A percentile compares a stretch with the other conserved stretches of the same genome.
Evolutionary conservation across 2,113 vertebrate genomes (phyloP).

Genomic region (Vimba vimba): DNA sequence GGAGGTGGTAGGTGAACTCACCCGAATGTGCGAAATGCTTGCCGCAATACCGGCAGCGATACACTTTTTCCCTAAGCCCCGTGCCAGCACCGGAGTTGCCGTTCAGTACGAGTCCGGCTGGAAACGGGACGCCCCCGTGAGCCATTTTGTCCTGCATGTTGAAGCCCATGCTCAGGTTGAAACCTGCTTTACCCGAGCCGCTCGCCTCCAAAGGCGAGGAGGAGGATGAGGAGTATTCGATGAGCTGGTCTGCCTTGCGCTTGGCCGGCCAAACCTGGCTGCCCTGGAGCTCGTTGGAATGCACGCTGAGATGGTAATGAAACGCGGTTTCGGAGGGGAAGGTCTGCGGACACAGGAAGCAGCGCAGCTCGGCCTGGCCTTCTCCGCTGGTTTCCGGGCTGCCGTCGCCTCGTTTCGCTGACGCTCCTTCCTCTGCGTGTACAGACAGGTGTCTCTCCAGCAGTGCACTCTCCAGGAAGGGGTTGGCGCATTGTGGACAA

Average conservation of each 20-base stretch:
- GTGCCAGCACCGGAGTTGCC: constrained; percentile 63
- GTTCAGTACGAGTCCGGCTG: constrained; percentile 60
- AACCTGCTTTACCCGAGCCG: constrained; percentile 62
- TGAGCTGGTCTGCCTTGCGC: constrained; percentile 68
- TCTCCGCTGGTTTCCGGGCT: constrained; percentile 36
- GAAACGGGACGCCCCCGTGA: constrained; percentile 65
- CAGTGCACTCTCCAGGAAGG: constrained; percentile 87
- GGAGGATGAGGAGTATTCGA: constrained; percentile 67
- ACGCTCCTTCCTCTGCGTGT: constrained; percentile 77
- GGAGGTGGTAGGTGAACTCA: constrained; percentile 96
- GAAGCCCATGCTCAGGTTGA: constrained; percentile 67
- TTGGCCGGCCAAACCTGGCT: constrained; percentile 65
- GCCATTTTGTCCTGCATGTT: constrained; percentile 67
- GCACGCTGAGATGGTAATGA: constrained; percentile 88
- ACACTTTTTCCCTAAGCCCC: constrained; percentile 85
- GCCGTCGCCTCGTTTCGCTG: constrained; percentile 32
- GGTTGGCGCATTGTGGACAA: constrained; percentile 87
- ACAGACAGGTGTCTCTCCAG: constrained; percentile 87
- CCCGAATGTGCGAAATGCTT: constrained; percentile 96
- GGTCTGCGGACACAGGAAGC: constrained; percentile 76
- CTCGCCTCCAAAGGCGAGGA: constrained; percentile 64
- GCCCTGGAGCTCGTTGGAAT: constrained; percentile 72
- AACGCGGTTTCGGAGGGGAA: constrained; percentile 82
- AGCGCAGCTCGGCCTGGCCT: constrained; percentile 65
- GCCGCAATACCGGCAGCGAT: constrained; percentile 93